Evolutionary conservation across 1,140 invertebrate genomes (phyloP).

Genomic region (Holotrichia oblita): DNA sequence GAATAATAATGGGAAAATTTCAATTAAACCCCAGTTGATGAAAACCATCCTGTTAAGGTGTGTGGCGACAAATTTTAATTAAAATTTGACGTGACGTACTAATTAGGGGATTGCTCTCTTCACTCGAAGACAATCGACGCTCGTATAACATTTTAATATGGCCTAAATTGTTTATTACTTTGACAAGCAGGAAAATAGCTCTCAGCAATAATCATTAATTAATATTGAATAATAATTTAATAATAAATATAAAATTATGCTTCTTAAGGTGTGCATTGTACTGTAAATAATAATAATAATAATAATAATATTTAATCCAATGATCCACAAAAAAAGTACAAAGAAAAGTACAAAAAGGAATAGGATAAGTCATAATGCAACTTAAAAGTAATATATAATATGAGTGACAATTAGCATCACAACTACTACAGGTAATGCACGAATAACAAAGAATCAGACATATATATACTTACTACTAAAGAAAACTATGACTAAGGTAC

Average conservation of each 20-base stretch:
- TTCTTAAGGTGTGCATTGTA: background rate
- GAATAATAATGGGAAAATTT: constrained; percentile 24
- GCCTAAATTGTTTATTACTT: background rate
- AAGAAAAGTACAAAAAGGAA: no score
- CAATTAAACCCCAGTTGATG: constrained; percentile 20
- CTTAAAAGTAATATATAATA: no score
- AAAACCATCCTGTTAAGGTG: constrained; percentile 16
- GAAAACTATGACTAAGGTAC: no score
- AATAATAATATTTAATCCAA: no score
- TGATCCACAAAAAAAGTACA: no score
- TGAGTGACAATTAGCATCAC: no score
- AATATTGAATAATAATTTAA: background rate
- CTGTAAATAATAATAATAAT: no score
- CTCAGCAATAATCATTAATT: no score
- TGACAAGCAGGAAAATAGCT: background rate
- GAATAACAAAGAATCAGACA: no score
- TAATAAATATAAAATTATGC: background rate
- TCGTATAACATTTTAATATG: background rate
- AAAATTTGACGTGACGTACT: constrained; percentile 31
- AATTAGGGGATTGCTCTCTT: constrained; percentile 11
- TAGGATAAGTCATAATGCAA: no score
- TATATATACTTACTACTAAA: no score
- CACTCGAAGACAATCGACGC: constrained; percentile 11
- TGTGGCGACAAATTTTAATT: constrained; percentile 28
- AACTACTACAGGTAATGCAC: no score